A percentile compares a stretch with the other conserved stretches of the same genome.
Evolutionary conservation across 23 tunicate species (phyloP).

Genomic region (Styela clava): DNA sequence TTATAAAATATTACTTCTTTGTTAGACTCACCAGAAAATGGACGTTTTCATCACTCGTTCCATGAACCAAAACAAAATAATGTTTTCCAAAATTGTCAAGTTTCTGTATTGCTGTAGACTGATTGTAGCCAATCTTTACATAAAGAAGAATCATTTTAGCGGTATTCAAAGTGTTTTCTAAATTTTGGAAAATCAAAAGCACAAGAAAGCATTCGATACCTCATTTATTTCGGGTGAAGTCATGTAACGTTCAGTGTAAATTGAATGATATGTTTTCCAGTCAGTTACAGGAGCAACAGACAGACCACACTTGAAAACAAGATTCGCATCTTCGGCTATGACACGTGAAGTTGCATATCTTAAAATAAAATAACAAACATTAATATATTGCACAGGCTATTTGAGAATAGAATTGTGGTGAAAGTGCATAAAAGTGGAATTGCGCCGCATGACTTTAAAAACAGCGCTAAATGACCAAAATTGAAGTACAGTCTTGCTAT

Average conservation of each 20-base stretch:
- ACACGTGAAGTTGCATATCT: constrained; percentile 68
- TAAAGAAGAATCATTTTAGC: not conserved
- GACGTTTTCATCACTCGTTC: constrained; percentile 41
- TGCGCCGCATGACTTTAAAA: too few relatives aligned
- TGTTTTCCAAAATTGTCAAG: constrained; percentile 32
- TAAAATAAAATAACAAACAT: not conserved
- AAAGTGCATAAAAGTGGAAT: too few relatives aligned
- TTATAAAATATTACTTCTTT: too few relatives aligned
- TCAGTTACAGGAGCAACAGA: constrained; percentile 91
- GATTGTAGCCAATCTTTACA: constrained; percentile 29
- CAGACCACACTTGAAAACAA: constrained; percentile 75
- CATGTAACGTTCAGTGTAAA: constrained; percentile 93
- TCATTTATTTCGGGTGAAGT: constrained; percentile 31
- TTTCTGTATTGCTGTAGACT: constrained; percentile 32
- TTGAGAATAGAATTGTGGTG: too few relatives aligned
- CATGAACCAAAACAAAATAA: constrained; percentile 45
- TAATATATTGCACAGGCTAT: not conserved
- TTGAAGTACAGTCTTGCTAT: too few relatives aligned
- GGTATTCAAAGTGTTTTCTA: not conserved
- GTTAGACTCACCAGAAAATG: constrained; percentile 28
- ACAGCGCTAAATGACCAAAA: too few relatives aligned
- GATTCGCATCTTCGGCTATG: constrained; percentile 44
- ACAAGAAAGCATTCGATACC: not conserved
- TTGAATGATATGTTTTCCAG: constrained; percentile 68
- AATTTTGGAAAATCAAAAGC: not conserved